Base-by-base conservation (phyloP, 2,888 invertebrate species). In the Watsonalla cultraria region DNA sequence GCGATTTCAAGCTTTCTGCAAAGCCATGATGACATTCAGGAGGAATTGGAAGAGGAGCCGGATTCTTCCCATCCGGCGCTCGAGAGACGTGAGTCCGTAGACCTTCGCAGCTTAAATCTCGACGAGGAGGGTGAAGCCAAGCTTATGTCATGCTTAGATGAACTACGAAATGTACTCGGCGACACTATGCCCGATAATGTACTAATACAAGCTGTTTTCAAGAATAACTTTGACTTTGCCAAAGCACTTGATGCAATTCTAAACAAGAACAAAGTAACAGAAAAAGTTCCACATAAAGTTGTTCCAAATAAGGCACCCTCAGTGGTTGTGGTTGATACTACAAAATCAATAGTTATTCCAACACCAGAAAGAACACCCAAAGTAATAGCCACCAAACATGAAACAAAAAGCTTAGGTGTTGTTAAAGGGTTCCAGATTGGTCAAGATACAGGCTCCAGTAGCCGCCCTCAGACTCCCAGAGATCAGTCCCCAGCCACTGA, bases 81-180 rank as follows among this genome's bases (percentile, higher is more conserved):
- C 0, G 75, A 80, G 37, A 79, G 91, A 58, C 75, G 89, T 57
- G 85, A 92, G 51, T 92, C 92, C 13, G 78, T 87, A 9, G 91
- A 92, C 65, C 78, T 92, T 58, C 87, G 91, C 51, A 79, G 80
- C 60, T 74, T 90, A 9, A 78, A 88, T 60, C 83, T 96, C 5
- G 91, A 91, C 48, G 95, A 96, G 57, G 77, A 94, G 0, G 95
- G 96, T 53, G 93, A 94, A 85, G 94, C 93, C 0, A 94, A 94
- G 74, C 88, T 98, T 1, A 93, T 94, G 76, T 96, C 96, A 0
- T 97, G 98, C 69, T 90, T 97, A 53, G 97, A 97, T 70, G 94
- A 95, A 74, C 92, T 98, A 42, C 93, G 95, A 56, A 94, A 94
- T 76, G 93, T 96, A 7, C 91, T 97, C 51, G 97, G 97, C 6